Base-by-base conservation (phyloP, 2,797 vertebrate species). In the Ispidina lecontei region DNA sequence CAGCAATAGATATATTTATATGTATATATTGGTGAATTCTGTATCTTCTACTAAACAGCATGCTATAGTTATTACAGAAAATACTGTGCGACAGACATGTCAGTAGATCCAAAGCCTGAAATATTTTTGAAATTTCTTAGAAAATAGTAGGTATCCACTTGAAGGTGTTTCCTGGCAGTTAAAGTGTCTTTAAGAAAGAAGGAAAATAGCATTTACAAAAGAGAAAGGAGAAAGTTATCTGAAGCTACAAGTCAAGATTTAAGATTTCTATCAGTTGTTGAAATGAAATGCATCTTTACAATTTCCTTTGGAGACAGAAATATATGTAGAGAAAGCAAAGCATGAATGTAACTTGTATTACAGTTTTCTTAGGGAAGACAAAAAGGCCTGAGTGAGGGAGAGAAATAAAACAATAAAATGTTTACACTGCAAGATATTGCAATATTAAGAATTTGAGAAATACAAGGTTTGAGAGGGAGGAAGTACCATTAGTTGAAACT, bases 81-180 rank as follows among this genome's bases (percentile, higher is more conserved):
- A 63, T n/a, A 41, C 4, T 31, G 10, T n/a, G 9, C 19, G 44
- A 59, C 13, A 22, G 21, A 35, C 29, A 26, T 5, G 10, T 64
- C 72, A 54, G 55, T 76, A 80, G 60, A 58, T 84, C 51, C 72
- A 74, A 80, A 87, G 56, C 54, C 68, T 87, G 71, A 80, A 94
- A 95, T 93, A 73, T 72, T 29, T 70, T 92, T 68, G 16, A 62
- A 89, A 35, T 62, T 54, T 81, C 91, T 87, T 59, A 67, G 20
- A 86, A 78, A 72, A 77, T 25, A 9, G 23, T 47, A 67, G 29
- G 4, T 4, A 18, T 14, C 1, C 31, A 67, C 29, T 67, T 60
- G 52, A 77, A 89, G 16, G 58, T 89, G 37, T 87, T 96, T 86
- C 21, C 79, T 87, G 63, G 16, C 33, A 14, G 23, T 85, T 93